Percentiles rank a stretch among this genome's conserved stretches.
Conservation (phyloP, 2,113 vertebrate species). For the Campylomormyrus numenius region DNA sequence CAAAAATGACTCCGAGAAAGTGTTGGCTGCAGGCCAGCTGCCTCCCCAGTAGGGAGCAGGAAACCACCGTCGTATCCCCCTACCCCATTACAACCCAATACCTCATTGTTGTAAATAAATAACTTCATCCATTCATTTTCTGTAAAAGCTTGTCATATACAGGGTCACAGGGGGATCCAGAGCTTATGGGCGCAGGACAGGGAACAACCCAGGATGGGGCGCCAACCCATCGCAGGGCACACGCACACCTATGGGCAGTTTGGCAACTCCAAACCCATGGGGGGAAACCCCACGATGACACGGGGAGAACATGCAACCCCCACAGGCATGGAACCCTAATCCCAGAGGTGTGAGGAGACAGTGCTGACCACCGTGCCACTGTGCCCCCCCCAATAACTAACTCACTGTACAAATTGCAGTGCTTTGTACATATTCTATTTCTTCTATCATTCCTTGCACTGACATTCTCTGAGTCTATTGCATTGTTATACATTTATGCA, state of each 20-base stretch:
- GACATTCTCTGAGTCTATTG: neutral
- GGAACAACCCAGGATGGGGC: too few relatives aligned
- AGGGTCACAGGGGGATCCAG: too few relatives aligned
- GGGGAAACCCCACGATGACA: neutral
- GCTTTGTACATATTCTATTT: neutral
- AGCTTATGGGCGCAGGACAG: too few relatives aligned
- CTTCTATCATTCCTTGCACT: neutral
- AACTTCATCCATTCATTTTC: neutral
- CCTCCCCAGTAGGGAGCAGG: neutral
- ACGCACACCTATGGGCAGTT: neutral
- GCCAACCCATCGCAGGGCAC: too few relatives aligned
- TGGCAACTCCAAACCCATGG: neutral
- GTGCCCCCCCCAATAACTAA: neutral
- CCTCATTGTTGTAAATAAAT: neutral
- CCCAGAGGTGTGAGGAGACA: neutral
- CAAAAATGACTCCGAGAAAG: neutral
- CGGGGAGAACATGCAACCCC: neutral
- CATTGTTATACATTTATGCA: neutral
- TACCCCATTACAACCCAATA: neutral
- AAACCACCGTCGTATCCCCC: neutral
- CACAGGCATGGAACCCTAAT: neutral
- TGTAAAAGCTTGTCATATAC: too few relatives aligned
- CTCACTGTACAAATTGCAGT: neutral
- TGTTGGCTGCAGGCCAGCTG: neutral
- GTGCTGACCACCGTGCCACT: neutral